Evolutionary conservation across 2,888 invertebrate genomes (phyloP).

Genomic region (Willowsia nigromaculata): DNA sequence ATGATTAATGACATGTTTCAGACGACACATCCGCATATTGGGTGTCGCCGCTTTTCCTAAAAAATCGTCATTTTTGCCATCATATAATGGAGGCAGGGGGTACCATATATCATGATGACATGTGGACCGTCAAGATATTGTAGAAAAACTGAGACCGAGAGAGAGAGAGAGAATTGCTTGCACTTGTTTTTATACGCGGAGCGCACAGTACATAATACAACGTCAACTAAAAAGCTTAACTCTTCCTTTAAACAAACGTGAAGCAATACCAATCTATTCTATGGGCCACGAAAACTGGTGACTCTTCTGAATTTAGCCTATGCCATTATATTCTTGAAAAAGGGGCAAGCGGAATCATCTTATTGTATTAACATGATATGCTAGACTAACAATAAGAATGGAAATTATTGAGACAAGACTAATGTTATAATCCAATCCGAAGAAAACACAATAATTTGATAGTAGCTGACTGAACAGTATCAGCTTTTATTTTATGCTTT

Average conservation of each 20-base stretch:
- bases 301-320: background rate
- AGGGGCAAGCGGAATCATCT: background rate
- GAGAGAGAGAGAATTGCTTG: slow-evolving; percentile 10
- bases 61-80: slow-evolving; percentile 57
- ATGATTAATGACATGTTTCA: slow-evolving; percentile 62
- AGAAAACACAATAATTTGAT: too few relatives aligned
- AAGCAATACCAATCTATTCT: background rate
- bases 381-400: too few relatives aligned
- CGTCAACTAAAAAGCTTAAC: background rate
- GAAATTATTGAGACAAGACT: too few relatives aligned
- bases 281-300: background rate
- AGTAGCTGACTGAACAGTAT: too few relatives aligned
- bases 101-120: slow-evolving; percentile 59
- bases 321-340: background rate
- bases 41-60: slow-evolving; percentile 60
- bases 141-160: background rate
- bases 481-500: too few relatives aligned
- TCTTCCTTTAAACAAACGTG: background rate
- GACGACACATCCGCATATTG: slow-evolving; percentile 62
- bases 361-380: too few relatives aligned
- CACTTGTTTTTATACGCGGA: background rate
- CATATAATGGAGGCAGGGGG: slow-evolving; percentile 56
- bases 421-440: too few relatives aligned
- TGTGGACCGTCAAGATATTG: slow-evolving; percentile 44
- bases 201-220: background rate